phyloP scores from a whole-genome alignment of 2,113 vertebrate species.

The Castor canadensis region DNA sequence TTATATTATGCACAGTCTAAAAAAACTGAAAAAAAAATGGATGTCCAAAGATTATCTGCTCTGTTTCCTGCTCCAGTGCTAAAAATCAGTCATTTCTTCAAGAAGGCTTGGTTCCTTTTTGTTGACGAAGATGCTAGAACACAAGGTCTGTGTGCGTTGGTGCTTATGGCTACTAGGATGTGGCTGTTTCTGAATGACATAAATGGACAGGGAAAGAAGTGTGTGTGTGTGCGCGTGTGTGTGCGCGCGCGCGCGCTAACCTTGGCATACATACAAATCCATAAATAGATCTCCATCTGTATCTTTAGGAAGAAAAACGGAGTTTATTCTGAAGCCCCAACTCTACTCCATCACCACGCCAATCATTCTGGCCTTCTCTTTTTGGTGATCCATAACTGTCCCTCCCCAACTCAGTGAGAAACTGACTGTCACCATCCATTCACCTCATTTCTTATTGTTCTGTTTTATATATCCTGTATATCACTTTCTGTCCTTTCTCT shows the following conservation, averaged over 20 bases:
- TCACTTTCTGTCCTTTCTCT: background rate
- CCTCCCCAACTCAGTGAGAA: background rate
- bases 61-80: background rate
- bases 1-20: too few species aligned
- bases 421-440: too few species aligned
- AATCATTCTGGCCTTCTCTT: background rate
- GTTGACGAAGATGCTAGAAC: background rate
- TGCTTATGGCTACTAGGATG: background rate
- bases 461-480: accelerated
- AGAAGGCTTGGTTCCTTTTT: background rate
- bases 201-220: background rate
- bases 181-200: background rate
- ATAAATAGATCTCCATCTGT: background rate
- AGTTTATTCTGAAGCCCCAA: accelerated
- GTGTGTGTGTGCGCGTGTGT: too few species aligned
- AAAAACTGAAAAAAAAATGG: background rate
- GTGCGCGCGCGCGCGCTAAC: background rate
- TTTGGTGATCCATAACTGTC: too few species aligned
- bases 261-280: too few species aligned
- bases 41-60: too few species aligned
- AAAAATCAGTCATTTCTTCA: background rate
- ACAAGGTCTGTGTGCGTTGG: background rate
- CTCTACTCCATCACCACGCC: accelerated
- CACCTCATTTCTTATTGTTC: background rate
- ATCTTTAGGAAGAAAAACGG: accelerated